Percentiles rank a stretch among this genome's conserved stretches.
These are phyloP conservation scores for Thelaira solivaga DNA, from an alignment of 2,888 invertebrate species.

Conservation along the genomic window DNA sequence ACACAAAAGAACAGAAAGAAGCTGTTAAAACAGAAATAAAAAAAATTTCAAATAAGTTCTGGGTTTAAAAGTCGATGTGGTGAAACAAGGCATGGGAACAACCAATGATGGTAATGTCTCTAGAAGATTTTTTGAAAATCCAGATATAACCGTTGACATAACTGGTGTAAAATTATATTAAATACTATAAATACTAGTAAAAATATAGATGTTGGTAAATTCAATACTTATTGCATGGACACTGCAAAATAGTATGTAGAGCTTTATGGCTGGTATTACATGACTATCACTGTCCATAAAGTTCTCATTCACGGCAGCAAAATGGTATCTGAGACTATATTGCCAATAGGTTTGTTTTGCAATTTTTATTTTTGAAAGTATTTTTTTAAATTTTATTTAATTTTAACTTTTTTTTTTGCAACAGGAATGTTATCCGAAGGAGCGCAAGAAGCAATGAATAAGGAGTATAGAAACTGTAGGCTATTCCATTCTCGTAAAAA, in stretches of 20 bases:
- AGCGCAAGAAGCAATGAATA: constrained; percentile 7
- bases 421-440: neutral
- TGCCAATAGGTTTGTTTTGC: too few species aligned
- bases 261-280: constrained; percentile 38
- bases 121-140: constrained; percentile 50
- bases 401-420: constrained; percentile 4
- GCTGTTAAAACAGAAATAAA: constrained; percentile 28
- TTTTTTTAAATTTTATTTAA: constrained; percentile 9
- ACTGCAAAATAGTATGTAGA: constrained; percentile 37
- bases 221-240: constrained; percentile 36
- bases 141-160: constrained; percentile 27
- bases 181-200: constrained; percentile 27
- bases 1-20: constrained; percentile 30
- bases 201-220: constrained; percentile 35
- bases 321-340: too few species aligned
- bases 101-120: constrained; percentile 44
- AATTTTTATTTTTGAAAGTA: neutral
- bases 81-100: constrained; percentile 51
- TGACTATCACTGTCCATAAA: constrained; percentile 36
- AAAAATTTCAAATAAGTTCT: constrained; percentile 14
- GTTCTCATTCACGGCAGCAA: constrained; percentile 30
- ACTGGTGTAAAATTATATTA: constrained; percentile 37
- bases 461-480: too few species aligned
- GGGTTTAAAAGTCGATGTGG: constrained; percentile 32
- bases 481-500: neutral